A percentile compares a stretch with the other conserved stretches of the same genome.
Evolutionary conservation across 2,888 invertebrate species (phyloP).

Genomic region (Tribolium freemani): DNA sequence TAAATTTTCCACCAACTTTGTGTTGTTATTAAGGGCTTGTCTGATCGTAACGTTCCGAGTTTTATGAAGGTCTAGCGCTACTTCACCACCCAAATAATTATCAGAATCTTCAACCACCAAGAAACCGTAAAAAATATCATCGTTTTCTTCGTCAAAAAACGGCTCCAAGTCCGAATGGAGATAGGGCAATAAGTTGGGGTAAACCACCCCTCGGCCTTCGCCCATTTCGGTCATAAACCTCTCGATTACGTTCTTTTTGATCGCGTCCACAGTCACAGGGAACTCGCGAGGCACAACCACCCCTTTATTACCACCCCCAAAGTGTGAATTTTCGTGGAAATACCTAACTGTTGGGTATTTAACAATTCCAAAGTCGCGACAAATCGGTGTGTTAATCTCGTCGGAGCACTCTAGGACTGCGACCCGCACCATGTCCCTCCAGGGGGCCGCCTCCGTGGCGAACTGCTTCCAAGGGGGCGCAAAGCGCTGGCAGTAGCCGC

Average conservation of each 20-base stretch:
- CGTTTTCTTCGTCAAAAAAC: conserved; percentile 70
- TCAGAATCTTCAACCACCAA: conserved; percentile 77
- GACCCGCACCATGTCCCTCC: conserved; percentile 81
- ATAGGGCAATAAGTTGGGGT: conserved; percentile 77
- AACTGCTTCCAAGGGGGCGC: conserved; percentile 89
- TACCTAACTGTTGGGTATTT: conserved; percentile 90
- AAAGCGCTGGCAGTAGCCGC: conserved; percentile 93
- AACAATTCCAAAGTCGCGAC: conserved; percentile 90
- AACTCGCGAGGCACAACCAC: conserved; percentile 70
- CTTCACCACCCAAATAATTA: conserved; percentile 75
- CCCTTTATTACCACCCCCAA: conserved; percentile 75
- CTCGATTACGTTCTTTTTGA: conserved; percentile 72
- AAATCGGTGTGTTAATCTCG: conserved; percentile 74
- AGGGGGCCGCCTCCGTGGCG: conserved; percentile 74
- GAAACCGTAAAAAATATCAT: conserved; percentile 71
- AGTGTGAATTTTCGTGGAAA: conserved; percentile 77
- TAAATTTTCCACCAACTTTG: conserved; percentile 69
- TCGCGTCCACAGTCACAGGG: conserved; percentile 68
- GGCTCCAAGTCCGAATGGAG: conserved; percentile 63
- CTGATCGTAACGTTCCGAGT: conserved; percentile 73
- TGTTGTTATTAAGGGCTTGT: conserved; percentile 71
- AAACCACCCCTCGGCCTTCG: conserved; percentile 72
- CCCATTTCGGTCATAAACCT: conserved; percentile 75
- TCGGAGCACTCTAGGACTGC: conserved; percentile 88
- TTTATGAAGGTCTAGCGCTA: conserved; percentile 76